Base-by-base conservation (phyloP, 2,797 vertebrate species). In the Eulemur rubriventer region DNA sequence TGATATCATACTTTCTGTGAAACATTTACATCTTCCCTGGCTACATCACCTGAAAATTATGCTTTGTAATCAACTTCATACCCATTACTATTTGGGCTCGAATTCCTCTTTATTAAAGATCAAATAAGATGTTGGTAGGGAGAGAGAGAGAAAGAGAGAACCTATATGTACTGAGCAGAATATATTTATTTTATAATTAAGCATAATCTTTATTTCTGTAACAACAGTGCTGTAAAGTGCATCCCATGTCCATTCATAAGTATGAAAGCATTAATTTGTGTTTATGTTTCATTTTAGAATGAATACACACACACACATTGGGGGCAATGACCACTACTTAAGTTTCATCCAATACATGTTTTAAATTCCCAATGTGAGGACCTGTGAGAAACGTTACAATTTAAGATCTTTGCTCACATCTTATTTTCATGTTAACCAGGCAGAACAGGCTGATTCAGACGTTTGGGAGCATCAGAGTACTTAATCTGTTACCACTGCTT, bases 401-500 rank as follows among this genome's bases (percentile, higher is more conserved):
- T 86, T 79, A 85, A 83, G 18, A 92, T 69, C 65, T 72, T 65
- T 73, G 35, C 28, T 41, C 46, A 69, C 7, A 61, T 88, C 57
- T 63, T 76, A 24, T 89, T 91, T 70, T 76, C 85, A 14, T 50
- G 30, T 79, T 50, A 59, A 57, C 28, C 63, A 72, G 52, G 86
- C 52, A n/a, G 78, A 96, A 57, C 24, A 30, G 78, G 69, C 91
- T 75, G 88, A 70, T 57, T 26, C 92, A 50, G 70, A 91, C 72
- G 50, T 88, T 69, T 65, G 85, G 57, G 52, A 90, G 75, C 80
- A 69, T 43, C 43, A 46, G 13, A 88, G 81, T 55, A 48, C 59
- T 91, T 89, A 82, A 52, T 96, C 86, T 84, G 65, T 78, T 93
- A 89, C 65, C 76, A 43, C 35, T 73, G 79, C 88, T 93, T 75